Evolutionary conservation across 2,113 vertebrate genomes (phyloP), one percentile per base, ranked within the genome.

Genomic region (Podilymbus podiceps): DNA sequence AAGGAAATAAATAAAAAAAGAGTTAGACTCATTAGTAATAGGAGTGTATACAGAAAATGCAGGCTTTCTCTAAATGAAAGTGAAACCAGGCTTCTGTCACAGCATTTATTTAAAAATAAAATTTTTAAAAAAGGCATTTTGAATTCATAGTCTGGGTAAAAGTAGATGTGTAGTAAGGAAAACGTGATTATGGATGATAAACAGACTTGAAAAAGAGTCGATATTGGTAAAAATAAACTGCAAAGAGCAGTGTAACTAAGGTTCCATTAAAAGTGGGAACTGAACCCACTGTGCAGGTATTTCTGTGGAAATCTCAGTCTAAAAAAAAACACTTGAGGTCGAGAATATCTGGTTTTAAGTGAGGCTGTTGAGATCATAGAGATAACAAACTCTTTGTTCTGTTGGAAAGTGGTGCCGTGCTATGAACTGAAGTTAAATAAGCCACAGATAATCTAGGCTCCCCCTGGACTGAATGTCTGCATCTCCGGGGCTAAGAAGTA

Each of bases 351-450:
- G 60, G 31, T 71, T 92, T 91, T 59, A 90, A 94, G 80, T 56
- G 77, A 68, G 69, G 44, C 69, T 95, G 0, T 89, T 74, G 89
- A 95, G 84, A 92, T 68, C 33, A 42, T 1, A 64, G 28, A 93
- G 94, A 95, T 95, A 81, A 75, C 47, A 27, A 55, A 63, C 28
- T 93, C 11, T 90, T 95, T 95, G 87, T 89, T 92, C 53, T 87
- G 17, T 63, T 72, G 64, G 44, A 75, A 90, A 27, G 73, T 87
- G 89, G 91, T 94, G 93, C 85, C 73, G 14, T 35, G 55, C 60
- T 84, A 6, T 67, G 75, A 88, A 46, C 0, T 85, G 59, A 88
- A 93, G 82, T 84, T 71, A 92, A 95, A 80, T 59, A 81, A 75
- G 38, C 28, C 60, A n/a, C 21, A n/a, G 60, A 11, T 84, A 77